Conservation (phyloP, 2,797 vertebrate species). For the Neosalanx taihuensis region DNA sequence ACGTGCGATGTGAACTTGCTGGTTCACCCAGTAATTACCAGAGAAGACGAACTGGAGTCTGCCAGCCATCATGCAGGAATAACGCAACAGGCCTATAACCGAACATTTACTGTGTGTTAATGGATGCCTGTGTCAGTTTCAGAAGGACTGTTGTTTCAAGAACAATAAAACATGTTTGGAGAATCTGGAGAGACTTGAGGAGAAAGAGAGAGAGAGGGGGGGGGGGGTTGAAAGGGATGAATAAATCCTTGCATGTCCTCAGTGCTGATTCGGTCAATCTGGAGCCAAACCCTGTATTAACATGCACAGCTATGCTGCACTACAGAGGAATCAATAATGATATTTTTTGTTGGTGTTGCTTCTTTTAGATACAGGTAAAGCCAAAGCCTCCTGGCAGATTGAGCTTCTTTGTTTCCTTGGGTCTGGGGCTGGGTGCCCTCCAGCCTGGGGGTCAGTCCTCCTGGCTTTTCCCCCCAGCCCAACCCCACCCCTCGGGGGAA, state of each 20-base stretch:
- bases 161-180: slow-evolving; percentile 46
- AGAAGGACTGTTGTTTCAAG: slow-evolving; percentile 50
- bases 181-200: slow-evolving; percentile 14
- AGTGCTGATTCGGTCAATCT: too few species aligned
- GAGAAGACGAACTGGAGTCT: slow-evolving; percentile 30
- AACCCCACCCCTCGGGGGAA: slow-evolving; percentile 1
- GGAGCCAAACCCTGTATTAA: neutral
- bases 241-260: neutral
- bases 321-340: neutral
- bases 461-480: neutral
- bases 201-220: too few species aligned
- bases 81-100: slow-evolving; percentile 57
- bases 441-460: neutral
- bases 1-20: slow-evolving; percentile 55
- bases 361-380: neutral
- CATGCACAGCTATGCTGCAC: neutral
- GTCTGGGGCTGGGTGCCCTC: neutral
- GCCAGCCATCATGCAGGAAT: slow-evolving; percentile 43
- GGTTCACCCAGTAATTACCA: slow-evolving; percentile 57
- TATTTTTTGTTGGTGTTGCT: neutral
- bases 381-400: neutral
- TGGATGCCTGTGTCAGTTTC: slow-evolving; percentile 56
- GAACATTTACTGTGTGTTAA: slow-evolving; percentile 62
- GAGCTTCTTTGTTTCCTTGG: neutral
- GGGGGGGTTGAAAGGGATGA: neutral